phyloP scores from a whole-genome alignment of 2,113 vertebrate species.

The Bubo scandiacus region DNA sequence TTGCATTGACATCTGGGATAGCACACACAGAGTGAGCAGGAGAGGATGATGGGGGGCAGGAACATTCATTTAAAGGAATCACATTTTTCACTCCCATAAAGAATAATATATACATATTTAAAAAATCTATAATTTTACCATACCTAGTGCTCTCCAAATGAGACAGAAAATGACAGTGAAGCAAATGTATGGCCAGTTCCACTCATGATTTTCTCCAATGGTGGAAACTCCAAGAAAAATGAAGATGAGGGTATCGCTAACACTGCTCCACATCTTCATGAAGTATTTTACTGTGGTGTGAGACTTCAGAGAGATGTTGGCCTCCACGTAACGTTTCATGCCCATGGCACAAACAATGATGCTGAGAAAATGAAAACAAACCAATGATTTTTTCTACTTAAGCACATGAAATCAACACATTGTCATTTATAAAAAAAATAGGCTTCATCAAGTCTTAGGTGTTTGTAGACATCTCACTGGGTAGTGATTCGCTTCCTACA shows the following conservation, averaged over 20 bases:
- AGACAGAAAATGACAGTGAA: conserved; percentile 83
- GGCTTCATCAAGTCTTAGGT: not conserved
- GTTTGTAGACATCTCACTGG: not conserved
- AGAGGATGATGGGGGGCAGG: not conserved
- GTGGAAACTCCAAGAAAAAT: conserved; percentile 85
- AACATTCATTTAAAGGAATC: not conserved
- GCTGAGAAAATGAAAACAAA: conserved; percentile 37
- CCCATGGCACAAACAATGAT: conserved; percentile 83
- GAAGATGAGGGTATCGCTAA: conserved; percentile 84
- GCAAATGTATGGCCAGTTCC: conserved; percentile 82
- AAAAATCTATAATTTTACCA: not conserved
- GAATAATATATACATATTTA: accelerated
- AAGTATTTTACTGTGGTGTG: conserved; percentile 85
- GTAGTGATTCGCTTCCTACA: not conserved
- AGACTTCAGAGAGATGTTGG: conserved; percentile 84
- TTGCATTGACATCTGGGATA: not conserved
- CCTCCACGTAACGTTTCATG: conserved; percentile 86
- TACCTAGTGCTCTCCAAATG: conserved; percentile 81
- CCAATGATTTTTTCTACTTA: not conserved
- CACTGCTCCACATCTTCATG: conserved; percentile 88
- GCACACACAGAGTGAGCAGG: accelerated
- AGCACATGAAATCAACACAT: not conserved
- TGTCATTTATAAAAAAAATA: not conserved
- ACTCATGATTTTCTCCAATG: conserved; percentile 81
- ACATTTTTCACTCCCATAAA: not conserved